phyloP scores from a whole-genome alignment of 2,797 vertebrate species.

The Prionace glauca region DNA sequence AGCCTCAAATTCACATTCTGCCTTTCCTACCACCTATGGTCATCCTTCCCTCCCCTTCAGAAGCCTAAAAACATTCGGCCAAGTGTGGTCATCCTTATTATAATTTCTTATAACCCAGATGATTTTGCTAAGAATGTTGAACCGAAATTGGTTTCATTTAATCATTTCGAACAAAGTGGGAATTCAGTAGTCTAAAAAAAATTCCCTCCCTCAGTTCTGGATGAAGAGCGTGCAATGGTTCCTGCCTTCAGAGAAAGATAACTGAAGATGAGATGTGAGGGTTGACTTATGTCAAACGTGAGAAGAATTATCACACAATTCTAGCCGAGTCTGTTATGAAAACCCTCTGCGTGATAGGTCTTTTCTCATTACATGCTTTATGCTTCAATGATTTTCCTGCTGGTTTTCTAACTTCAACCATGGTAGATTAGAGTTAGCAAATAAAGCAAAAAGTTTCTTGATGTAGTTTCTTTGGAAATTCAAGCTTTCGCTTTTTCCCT shows the following conservation, averaged over 20 bases:
- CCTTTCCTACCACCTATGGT: too few species aligned
- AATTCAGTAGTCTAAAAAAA: neutral
- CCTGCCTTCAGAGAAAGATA: neutral
- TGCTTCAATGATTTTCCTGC: neutral
- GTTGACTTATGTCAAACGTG: neutral
- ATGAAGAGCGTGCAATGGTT: neutral
- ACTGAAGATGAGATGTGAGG: neutral
- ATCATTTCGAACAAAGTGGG: neutral
- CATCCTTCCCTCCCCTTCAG: neutral
- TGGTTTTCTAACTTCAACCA: neutral
- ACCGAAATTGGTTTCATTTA: neutral
- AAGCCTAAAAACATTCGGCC: neutral
- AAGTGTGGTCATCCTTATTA: neutral
- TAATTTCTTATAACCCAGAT: neutral
- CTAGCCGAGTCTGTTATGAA: neutral
- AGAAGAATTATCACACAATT: conserved; percentile 13
- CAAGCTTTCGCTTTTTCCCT: neutral
- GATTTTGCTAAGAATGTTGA: conserved; percentile 13
- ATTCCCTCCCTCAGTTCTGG: neutral
- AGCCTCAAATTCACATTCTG: too few species aligned
- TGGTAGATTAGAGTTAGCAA: neutral
- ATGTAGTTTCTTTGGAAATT: neutral
- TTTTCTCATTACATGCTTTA: conserved; percentile 16
- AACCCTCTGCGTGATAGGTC: neutral
- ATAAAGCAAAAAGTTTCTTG: neutral